phyloP scores from a whole-genome alignment of 2,113 vertebrate species.

The Erythrocercus mccallii region DNA sequence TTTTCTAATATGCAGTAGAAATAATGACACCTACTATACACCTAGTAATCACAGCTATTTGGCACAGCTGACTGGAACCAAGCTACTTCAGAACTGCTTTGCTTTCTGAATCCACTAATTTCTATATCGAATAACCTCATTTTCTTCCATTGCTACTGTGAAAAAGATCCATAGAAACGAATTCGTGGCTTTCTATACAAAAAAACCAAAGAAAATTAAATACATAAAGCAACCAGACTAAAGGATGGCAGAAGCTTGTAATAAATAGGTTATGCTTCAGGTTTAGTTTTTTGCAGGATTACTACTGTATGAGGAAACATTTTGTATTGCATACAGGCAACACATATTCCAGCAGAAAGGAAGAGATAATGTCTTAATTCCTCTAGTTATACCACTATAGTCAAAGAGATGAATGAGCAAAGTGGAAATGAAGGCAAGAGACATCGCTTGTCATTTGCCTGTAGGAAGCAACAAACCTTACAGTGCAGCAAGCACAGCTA shows the following conservation, averaged over 20 bases:
- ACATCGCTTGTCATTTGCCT: not conserved
- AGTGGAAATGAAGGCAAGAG: not conserved
- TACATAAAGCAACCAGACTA: not conserved
- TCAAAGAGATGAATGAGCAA: not conserved
- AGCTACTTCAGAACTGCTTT: not conserved
- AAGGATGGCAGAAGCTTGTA: not conserved
- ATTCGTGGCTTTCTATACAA: not conserved
- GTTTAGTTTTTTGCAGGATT: not conserved
- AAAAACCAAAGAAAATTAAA: not conserved
- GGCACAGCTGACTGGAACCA: not conserved
- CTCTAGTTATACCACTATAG: not conserved
- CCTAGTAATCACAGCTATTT: not conserved
- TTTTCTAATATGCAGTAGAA: not conserved
- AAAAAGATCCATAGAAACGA: not conserved
- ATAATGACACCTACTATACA: not conserved
- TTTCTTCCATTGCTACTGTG: not conserved
- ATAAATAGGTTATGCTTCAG: not conserved
- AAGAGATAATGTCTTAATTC: not conserved
- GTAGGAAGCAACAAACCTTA: not conserved
- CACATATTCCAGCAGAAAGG: not conserved
- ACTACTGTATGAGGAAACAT: not conserved
- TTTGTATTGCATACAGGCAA: not conserved
- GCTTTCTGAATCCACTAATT: not conserved
- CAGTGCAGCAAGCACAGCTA: not conserved
- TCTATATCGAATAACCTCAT: not conserved